Conservation (phyloP, 37 sponge, comb jelly and placozoan species). For the Tethya wilhelma region DNA sequence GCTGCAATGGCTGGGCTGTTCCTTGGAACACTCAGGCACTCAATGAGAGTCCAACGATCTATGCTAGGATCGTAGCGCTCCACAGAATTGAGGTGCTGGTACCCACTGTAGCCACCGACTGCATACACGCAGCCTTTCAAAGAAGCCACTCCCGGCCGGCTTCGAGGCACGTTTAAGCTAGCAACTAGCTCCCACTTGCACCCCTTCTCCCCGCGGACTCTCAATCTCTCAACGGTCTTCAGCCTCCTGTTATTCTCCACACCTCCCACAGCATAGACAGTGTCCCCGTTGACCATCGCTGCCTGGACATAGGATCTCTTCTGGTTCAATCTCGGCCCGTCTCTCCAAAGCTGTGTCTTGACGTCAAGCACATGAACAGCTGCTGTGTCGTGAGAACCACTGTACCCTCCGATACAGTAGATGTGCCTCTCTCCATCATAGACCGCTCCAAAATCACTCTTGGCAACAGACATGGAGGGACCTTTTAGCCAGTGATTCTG, state of each 20-base stretch:
- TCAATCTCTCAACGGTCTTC: slow-evolving; percentile 24
- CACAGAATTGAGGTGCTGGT: slow-evolving; percentile 13
- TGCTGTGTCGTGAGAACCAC: not conserved
- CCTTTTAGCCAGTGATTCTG: slow-evolving; percentile 21
- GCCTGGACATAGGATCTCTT: slow-evolving; percentile 46
- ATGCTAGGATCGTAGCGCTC: slow-evolving; percentile 34
- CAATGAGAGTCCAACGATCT: slow-evolving; percentile 33
- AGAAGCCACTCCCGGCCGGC: slow-evolving; percentile 38
- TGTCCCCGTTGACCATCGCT: slow-evolving; percentile 8
- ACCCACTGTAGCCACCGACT: slow-evolving; percentile 47
- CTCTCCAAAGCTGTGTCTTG: slow-evolving; percentile 11
- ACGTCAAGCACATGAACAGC: slow-evolving; percentile 28
- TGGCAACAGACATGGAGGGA: slow-evolving; percentile 20
- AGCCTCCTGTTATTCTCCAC: slow-evolving; percentile 2
- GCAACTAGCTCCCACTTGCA: slow-evolving; percentile 16
- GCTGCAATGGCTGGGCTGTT: slow-evolving; percentile 40
- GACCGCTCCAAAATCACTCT: slow-evolving; percentile 34
- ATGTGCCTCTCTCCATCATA: not conserved
- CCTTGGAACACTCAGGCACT: slow-evolving; percentile 26
- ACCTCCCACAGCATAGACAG: slow-evolving; percentile 49
- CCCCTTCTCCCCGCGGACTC: not conserved
- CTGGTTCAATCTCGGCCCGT: slow-evolving; percentile 13
- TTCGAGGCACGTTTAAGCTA: slow-evolving; percentile 33
- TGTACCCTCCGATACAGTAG: slow-evolving; percentile 45
- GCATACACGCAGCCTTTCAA: slow-evolving; percentile 33